Evolutionary conservation across 2,888 invertebrate species (phyloP).

Genomic region (Crocallis elinguaria): DNA sequence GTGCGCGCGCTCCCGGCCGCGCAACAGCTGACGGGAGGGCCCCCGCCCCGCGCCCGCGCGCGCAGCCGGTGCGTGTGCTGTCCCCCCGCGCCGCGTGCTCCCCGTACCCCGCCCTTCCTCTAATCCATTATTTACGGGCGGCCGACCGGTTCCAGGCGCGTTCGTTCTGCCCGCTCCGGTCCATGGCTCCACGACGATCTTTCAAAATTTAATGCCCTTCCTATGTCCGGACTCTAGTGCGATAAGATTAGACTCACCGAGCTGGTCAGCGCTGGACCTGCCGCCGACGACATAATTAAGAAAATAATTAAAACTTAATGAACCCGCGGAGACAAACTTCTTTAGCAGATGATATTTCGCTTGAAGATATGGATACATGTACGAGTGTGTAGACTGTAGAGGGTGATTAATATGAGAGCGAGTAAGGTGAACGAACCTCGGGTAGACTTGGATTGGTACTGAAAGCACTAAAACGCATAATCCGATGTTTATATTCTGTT

Average conservation of each 20-base stretch:
- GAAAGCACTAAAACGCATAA: conserved; percentile 65
- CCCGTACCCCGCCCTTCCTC: conserved; percentile 71
- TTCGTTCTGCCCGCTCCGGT: conserved; percentile 73
- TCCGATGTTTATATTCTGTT: conserved; percentile 60
- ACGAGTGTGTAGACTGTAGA: conserved; percentile 29
- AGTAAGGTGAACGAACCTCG: conserved; percentile 60
- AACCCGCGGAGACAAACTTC: background rate
- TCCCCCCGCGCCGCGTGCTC: conserved; percentile 67
- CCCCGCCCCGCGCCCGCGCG: conserved; percentile 63
- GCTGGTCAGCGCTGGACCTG: conserved; percentile 29
- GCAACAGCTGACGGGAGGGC: conserved; percentile 85
- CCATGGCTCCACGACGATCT: conserved; percentile 62
- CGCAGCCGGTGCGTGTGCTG: conserved; percentile 76
- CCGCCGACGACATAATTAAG: conserved; percentile 33
- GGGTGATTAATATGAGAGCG: conserved; percentile 30
- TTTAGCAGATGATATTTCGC: background rate
- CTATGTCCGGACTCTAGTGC: conserved; percentile 82
- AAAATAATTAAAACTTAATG: conserved; percentile 16
- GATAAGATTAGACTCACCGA: conserved; percentile 75
- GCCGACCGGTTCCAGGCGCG: conserved; percentile 83
- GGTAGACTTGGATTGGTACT: conserved; percentile 59
- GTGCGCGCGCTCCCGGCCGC: conserved; percentile 78
- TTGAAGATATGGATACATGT: conserved; percentile 17
- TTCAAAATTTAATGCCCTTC: conserved; percentile 83
- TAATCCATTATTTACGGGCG: conserved; percentile 84